A percentile compares a stretch with the other conserved stretches of the same genome.
phyloP scores from a whole-genome alignment of 2,888 invertebrate species.

The Dioctria linearis region DNA sequence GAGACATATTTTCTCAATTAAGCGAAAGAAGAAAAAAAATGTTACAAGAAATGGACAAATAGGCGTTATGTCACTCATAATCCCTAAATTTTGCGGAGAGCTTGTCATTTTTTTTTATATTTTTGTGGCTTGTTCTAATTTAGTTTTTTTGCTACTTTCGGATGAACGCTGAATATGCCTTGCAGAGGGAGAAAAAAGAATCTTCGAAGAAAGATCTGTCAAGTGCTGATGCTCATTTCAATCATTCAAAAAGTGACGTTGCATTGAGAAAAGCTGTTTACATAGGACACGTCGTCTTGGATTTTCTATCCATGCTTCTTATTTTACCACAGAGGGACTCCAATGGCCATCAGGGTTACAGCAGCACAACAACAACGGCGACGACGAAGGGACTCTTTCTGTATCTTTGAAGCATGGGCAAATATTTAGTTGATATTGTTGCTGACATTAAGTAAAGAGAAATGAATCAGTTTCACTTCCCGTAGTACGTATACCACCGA shows the following conservation, averaged over 20 bases:
- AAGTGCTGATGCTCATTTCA: neutral
- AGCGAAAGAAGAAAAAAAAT: slow-evolving; percentile 17
- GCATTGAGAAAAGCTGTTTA: neutral
- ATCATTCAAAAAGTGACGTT: neutral
- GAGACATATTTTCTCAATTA: slow-evolving; percentile 53
- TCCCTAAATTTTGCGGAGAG: slow-evolving; percentile 38
- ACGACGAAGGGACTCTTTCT: neutral
- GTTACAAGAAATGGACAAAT: slow-evolving; percentile 38
- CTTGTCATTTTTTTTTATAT: neutral
- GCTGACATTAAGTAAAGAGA: neutral
- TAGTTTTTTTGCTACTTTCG: neutral
- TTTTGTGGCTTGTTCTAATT: neutral
- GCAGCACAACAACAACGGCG: too few species aligned
- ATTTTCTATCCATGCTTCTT: too few species aligned
- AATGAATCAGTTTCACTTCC: neutral
- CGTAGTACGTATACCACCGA: neutral
- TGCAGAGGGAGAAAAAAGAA: neutral
- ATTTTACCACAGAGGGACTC: too few species aligned
- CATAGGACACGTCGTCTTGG: slow-evolving; percentile 7
- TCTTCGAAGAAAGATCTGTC: neutral
- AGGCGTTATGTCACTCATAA: slow-evolving; percentile 47
- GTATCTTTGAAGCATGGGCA: neutral
- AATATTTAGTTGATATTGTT: neutral
- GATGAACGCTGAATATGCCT: neutral
- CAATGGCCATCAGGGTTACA: too few species aligned